A percentile compares a stretch with the other conserved stretches of the same genome.
These are phyloP conservation scores for Picathartes gymnocephalus DNA, from an alignment of 2,113 vertebrate species.

Conservation along the genomic window DNA sequence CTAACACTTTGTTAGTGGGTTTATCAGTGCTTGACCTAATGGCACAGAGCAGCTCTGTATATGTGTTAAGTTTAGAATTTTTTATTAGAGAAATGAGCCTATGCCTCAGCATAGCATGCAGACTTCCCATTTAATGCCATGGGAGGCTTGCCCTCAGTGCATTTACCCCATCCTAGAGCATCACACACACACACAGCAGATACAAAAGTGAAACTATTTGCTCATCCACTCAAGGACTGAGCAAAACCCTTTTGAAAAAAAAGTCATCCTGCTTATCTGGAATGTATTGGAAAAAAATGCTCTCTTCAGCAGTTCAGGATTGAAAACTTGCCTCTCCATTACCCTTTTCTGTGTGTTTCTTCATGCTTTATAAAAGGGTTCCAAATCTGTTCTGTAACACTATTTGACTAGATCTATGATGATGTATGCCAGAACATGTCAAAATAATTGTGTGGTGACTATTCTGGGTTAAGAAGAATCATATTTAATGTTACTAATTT, in stretches of 20 bases:
- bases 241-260: neutral
- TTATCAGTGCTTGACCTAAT: neutral
- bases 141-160: neutral
- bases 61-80: neutral
- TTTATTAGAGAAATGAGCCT: neutral
- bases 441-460: slow-evolving; percentile 77
- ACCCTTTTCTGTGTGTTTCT: slow-evolving; percentile 30
- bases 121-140: neutral
- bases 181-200: neutral
- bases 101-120: neutral
- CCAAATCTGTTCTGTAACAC: slow-evolving; percentile 42
- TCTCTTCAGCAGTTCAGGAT: neutral
- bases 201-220: neutral
- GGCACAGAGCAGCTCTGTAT: neutral
- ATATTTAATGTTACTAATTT: slow-evolving; percentile 79
- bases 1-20: neutral
- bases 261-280: neutral
- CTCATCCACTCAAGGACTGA: neutral
- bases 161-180: neutral
- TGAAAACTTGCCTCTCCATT: slow-evolving; percentile 29
- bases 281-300: neutral
- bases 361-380: slow-evolving; percentile 54
- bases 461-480: slow-evolving; percentile 75
- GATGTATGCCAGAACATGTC: slow-evolving; percentile 69
- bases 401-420: slow-evolving; percentile 67